These are phyloP conservation scores for Pogonophryne albipinna DNA, from an alignment of 2,797 vertebrate species.

Conservation along the genomic window DNA sequence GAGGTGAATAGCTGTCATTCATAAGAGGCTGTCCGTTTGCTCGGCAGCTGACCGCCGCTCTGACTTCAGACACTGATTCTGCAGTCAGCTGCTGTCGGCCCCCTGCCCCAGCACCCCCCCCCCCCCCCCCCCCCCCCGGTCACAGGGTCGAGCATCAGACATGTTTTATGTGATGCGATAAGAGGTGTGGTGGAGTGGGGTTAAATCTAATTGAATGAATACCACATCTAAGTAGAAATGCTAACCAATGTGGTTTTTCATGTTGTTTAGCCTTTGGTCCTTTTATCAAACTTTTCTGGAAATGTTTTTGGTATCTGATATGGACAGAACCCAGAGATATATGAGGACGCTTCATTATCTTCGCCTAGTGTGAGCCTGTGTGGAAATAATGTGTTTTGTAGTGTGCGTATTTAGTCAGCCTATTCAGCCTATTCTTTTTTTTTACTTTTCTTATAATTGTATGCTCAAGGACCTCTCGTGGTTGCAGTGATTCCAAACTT, in stretches of 20 bases:
- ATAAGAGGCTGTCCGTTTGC: conserved; percentile 57
- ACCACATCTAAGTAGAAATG: background rate
- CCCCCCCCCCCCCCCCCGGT: background rate
- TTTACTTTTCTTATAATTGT: too few relatives aligned
- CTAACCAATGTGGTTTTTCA: background rate
- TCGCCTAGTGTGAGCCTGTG: too few relatives aligned
- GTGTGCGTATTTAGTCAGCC: too few relatives aligned
- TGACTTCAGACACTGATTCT: conserved; percentile 68
- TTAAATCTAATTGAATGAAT: background rate
- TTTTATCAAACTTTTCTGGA: background rate
- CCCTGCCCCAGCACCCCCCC: conserved; percentile 30
- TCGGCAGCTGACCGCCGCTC: conserved; percentile 67
- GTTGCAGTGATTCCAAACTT: too few relatives aligned
- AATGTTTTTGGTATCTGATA: background rate
- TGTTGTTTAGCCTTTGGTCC: background rate
- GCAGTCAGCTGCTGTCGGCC: conserved; percentile 68
- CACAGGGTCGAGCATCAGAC: conserved; percentile 11
- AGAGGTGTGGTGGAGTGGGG: conserved; percentile 6
- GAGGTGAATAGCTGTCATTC: conserved; percentile 82
- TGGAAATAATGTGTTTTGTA: too few relatives aligned
- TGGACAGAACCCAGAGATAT: background rate
- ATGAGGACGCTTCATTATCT: too few relatives aligned
- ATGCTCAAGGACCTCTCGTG: too few relatives aligned
- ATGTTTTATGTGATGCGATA: conserved; percentile 26
- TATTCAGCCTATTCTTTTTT: too few relatives aligned